Evolutionary conservation across 2,113 vertebrate genomes (phyloP).

Genomic region (Trematocara marginatum): DNA sequence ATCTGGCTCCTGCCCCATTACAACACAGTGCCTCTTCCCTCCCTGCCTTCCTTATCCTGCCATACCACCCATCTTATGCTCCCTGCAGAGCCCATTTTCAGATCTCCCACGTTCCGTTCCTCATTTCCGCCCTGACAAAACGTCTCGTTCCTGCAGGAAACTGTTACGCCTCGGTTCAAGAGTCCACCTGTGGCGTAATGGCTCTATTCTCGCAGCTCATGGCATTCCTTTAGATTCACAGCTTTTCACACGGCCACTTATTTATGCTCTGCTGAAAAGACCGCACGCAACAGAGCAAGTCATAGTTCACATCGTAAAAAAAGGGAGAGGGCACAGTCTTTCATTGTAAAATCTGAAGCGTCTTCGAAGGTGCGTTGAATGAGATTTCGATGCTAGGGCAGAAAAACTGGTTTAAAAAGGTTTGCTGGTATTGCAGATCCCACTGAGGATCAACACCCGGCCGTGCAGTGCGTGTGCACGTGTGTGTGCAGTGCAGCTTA

Average conservation of each 20-base stretch:
- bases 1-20: slow-evolving; percentile 67
- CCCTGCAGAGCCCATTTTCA: slow-evolving; percentile 42
- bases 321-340: background rate
- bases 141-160: slow-evolving; percentile 14
- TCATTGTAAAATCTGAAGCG: background rate
- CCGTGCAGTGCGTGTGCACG: background rate
- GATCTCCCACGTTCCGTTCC: background rate
- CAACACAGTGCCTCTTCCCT: slow-evolving; percentile 25
- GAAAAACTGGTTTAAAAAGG: background rate
- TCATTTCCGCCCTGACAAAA: slow-evolving; percentile 25
- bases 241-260: background rate
- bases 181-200: slow-evolving; percentile 42
- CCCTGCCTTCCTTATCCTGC: background rate
- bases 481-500: background rate
- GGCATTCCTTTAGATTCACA: background rate
- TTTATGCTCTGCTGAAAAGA: background rate
- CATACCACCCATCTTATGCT: slow-evolving; percentile 32
- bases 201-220: background rate
- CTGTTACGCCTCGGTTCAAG: slow-evolving; percentile 5
- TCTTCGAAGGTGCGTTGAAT: background rate
- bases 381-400: background rate
- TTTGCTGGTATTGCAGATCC: background rate
- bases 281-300: background rate
- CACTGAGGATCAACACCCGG: background rate
- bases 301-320: background rate